Evolutionary conservation across 2,888 invertebrate species (phyloP).

Genomic region (Glyphotaelius pellucidus): DNA sequence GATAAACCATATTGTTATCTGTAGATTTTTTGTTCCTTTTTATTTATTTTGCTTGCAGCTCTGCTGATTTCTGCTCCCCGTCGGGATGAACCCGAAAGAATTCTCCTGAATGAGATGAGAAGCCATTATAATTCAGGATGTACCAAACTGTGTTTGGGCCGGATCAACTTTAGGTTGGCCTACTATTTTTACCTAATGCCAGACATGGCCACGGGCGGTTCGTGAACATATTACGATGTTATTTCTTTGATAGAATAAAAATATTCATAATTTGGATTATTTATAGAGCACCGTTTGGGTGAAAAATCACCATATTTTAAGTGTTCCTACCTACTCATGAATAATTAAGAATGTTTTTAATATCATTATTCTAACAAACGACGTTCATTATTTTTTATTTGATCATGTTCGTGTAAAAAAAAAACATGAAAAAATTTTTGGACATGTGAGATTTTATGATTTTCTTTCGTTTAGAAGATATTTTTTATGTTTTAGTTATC

Average conservation of each 20-base stretch:
- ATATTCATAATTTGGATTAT: background rate
- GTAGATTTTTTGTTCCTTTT: background rate
- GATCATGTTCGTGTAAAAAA: no score
- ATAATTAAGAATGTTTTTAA: no score
- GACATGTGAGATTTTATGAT: no score
- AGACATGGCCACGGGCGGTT: slow-evolving; percentile 67
- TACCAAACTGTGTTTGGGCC: slow-evolving; percentile 76
- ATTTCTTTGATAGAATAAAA: background rate
- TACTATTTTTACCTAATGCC: slow-evolving; percentile 69
- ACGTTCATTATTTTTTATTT: no score
- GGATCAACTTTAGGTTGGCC: slow-evolving; percentile 69
- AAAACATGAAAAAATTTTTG: no score
- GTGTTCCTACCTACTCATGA: no score
- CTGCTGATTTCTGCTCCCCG: background rate
- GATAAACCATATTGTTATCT: background rate
- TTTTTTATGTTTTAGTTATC: no score
- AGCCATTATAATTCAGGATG: slow-evolving; percentile 80
- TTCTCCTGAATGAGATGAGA: slow-evolving; percentile 68
- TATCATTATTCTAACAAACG: no score
- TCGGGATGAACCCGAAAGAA: slow-evolving; percentile 35
- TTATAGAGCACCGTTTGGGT: no score
- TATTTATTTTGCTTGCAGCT: slow-evolving; percentile 9
- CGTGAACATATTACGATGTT: slow-evolving; percentile 28
- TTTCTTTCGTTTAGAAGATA: no score
- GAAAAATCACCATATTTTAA: background rate